Evolutionary conservation across 2,797 vertebrate species (phyloP), one percentile per base, ranked within the genome.

Genomic region (Aldrovandia affinis): DNA sequence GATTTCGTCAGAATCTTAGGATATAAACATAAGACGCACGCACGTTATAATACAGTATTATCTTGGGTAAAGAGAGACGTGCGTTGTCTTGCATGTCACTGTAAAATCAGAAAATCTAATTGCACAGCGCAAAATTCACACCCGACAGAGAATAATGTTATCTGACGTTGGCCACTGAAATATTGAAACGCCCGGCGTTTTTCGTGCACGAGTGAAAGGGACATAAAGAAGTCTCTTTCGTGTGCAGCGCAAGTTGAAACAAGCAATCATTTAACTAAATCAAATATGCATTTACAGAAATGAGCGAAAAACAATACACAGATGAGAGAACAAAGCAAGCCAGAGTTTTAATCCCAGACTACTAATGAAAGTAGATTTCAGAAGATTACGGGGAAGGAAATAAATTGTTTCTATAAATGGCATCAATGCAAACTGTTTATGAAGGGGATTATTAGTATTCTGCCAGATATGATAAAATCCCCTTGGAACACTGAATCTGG

Each of bases 381-480:
- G 12, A 81, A 81, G 79, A 81, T 81, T 59, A 81, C 52, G 28
- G 54, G 15, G 18, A 52, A 54, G 78, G 33, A 30, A 39, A n/a
- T 22, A 81, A 59, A 81, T 81, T 59, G 79, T 39, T 81, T 81
- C 79, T 81, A 59, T 57, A 81, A 81, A 81, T 61, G 30, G 52
- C 33, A 81, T 81, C 54, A 3, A n/a, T 54, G 28, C 10, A 55
- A 81, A 33, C 52, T 42, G 54, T 80, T 50, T 50, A 79, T 14
- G 30, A 33, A 54, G 33, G 33, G 55, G 54, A 59, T 81, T 81
- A 81, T n/a, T 59, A 59, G 79, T 59, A 14, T 81, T 59, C 54
- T 57, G 54, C 6, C 54, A 22, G 79, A 81, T 59, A 81, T 59
- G 22, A 39, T 18, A 81, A 42, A 81, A 61, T 81, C 79, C 55